phyloP scores from a whole-genome alignment of 2,113 vertebrate genomes.

The Speoplatyrhinus poulsoni region DNA sequence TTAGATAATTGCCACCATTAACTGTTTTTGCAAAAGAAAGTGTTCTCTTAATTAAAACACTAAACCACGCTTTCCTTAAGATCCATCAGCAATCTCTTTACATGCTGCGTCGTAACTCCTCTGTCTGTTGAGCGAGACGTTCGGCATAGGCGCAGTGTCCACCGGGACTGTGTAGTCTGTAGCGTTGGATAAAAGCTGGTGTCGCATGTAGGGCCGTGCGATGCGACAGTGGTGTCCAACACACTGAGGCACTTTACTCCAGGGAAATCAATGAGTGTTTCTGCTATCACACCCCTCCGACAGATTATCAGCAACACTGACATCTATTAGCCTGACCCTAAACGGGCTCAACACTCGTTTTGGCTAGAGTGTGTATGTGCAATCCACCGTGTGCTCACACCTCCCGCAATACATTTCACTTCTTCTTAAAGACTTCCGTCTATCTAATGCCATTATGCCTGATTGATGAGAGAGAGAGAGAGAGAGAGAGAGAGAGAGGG shows the following conservation, averaged over 20 bases:
- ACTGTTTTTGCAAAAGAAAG: too few relatives aligned
- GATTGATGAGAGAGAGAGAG: conserved; percentile 24
- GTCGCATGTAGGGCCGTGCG: background rate
- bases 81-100: too few relatives aligned
- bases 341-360: conserved; percentile 25
- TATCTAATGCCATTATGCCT: conserved; percentile 60
- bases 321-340: conserved; percentile 54
- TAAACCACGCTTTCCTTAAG: too few relatives aligned
- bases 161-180: too few relatives aligned
- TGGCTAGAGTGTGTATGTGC: conserved; percentile 1
- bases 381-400: background rate
- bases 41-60: too few relatives aligned
- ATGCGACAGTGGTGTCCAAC: too few relatives aligned
- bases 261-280: conserved; percentile 62
- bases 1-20: too few relatives aligned
- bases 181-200: background rate
- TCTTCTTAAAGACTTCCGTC: conserved; percentile 55
- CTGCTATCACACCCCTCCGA: conserved; percentile 48
- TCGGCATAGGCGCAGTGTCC: too few relatives aligned
- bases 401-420: conserved; percentile 20
- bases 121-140: too few relatives aligned
- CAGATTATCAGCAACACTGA: conserved; percentile 59
- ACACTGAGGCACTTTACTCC: conserved; percentile 12
- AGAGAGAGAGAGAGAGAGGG: conserved; percentile 10
- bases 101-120: background rate